A percentile compares a stretch with the other conserved stretches of the same genome.
phyloP scores from a whole-genome alignment of 2,888 invertebrate species.

The Candidula unifasciata region DNA sequence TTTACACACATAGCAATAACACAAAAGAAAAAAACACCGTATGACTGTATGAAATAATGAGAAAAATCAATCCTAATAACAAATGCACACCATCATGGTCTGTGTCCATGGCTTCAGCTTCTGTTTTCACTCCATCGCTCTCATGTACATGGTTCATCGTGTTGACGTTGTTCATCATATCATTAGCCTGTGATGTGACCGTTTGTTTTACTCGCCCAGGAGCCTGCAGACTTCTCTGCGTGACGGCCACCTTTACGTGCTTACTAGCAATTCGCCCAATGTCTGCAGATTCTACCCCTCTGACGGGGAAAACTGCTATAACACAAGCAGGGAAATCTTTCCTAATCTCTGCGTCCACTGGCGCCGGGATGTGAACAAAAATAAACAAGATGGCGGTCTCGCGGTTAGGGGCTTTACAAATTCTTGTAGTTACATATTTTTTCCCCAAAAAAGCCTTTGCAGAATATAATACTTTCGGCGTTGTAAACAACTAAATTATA shows the following conservation, averaged over 20 bases:
- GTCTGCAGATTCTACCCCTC: constrained; percentile 84
- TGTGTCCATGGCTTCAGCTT: constrained; percentile 69
- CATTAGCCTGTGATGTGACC: constrained; percentile 75
- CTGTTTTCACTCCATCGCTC: constrained; percentile 65
- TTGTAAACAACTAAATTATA: constrained; percentile 49
- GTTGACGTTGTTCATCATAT: constrained; percentile 63
- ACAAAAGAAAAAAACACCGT: neutral
- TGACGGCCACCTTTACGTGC: constrained; percentile 90
- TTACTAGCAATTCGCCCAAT: constrained; percentile 96
- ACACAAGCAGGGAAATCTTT: constrained; percentile 47
- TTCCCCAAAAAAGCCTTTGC: constrained; percentile 54
- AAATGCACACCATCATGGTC: constrained; percentile 57
- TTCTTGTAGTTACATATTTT: constrained; percentile 38
- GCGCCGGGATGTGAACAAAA: constrained; percentile 70
- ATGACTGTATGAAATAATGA: neutral
- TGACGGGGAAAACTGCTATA: constrained; percentile 64
- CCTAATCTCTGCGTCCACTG: constrained; percentile 45
- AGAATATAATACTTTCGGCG: constrained; percentile 57
- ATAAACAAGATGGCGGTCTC: constrained; percentile 76
- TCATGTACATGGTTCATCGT: constrained; percentile 73
- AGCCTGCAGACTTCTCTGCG: constrained; percentile 83
- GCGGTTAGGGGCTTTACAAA: constrained; percentile 62
- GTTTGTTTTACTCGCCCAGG: constrained; percentile 78
- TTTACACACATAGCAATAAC: neutral
- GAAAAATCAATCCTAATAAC: neutral